A percentile compares a stretch with the other conserved stretches of the same genome.
These are phyloP conservation scores for Mungos mungo DNA, from an alignment of 2,113 vertebrate species.

Conservation along the genomic window DNA sequence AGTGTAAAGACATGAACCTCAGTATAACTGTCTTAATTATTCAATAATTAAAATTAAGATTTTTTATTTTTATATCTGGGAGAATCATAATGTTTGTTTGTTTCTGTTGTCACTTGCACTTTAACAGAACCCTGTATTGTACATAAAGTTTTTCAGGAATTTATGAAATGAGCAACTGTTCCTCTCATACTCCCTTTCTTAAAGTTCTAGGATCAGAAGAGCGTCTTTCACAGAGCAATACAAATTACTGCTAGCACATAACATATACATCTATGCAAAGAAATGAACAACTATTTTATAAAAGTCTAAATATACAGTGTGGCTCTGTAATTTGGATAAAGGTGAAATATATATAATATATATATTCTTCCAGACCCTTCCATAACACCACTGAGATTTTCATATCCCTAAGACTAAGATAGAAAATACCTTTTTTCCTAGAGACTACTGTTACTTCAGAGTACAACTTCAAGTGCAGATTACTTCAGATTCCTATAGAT, in stretches of 20 bases:
- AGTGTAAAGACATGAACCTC: not conserved
- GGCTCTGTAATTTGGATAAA: not conserved
- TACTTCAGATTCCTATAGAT: not conserved
- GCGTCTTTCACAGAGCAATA: not conserved
- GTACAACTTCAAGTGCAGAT: not conserved
- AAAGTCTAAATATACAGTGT: not conserved
- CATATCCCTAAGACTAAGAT: not conserved
- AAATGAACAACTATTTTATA: not conserved
- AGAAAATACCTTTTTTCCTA: not conserved
- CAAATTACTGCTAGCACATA: not conserved
- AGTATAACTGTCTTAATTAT: not conserved
- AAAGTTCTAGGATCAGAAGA: not conserved
- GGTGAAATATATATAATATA: not conserved
- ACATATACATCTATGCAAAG: not conserved
- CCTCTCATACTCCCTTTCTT: not conserved
- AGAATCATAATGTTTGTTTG: not conserved
- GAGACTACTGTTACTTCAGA: not conserved
- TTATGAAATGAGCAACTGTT: not conserved
- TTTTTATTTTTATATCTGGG: not conserved
- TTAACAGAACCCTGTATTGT: not conserved
- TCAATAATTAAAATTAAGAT: not conserved
- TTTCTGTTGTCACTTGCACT: not conserved
- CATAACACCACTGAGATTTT: not conserved
- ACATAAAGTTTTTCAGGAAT: not conserved
- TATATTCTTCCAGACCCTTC: not conserved